Conservation (phyloP, 92 coral and sea anemone genomes). For the Epizoanthus rinbou region DNA sequence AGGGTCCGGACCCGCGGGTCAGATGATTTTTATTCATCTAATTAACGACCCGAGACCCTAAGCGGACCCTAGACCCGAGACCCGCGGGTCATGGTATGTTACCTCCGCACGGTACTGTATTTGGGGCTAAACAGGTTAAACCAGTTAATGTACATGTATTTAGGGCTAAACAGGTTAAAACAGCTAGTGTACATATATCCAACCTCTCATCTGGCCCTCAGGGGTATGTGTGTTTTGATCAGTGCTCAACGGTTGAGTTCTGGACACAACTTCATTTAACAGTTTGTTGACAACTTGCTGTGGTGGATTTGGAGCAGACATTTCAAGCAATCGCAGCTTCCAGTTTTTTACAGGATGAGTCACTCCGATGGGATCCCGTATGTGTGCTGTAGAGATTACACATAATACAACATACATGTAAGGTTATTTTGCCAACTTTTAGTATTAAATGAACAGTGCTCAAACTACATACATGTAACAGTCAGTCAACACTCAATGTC, state of each 20-base stretch:
- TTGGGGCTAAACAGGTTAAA: no score
- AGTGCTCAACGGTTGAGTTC: slow-evolving; percentile 77
- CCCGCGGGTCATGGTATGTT: no score
- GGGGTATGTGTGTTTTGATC: slow-evolving; percentile 69
- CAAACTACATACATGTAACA: no score
- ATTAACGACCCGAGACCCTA: no score
- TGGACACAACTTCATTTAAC: slow-evolving; percentile 89
- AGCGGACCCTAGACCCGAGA: no score
- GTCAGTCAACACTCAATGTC: no score
- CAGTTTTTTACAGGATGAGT: slow-evolving; percentile 93
- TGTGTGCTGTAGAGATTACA: slow-evolving; percentile 73
- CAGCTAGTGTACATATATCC: not conserved
- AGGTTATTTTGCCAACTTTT: not conserved
- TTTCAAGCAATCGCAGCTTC: slow-evolving; percentile 92
- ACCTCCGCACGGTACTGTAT: no score
- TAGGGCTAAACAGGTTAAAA: not conserved
- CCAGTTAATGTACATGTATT: not conserved
- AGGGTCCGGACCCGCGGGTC: no score
- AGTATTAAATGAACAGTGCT: not conserved
- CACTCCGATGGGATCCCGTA: slow-evolving; percentile 87
- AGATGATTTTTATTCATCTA: no score
- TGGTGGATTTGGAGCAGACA: slow-evolving; percentile 96
- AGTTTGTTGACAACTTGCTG: slow-evolving; percentile 91
- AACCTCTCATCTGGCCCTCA: slow-evolving; percentile 84
- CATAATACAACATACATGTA: not conserved